These are phyloP conservation scores for Bilobella aurantiaca DNA, from an alignment of 1,140 invertebrate genomes.

Conservation along the genomic window DNA sequence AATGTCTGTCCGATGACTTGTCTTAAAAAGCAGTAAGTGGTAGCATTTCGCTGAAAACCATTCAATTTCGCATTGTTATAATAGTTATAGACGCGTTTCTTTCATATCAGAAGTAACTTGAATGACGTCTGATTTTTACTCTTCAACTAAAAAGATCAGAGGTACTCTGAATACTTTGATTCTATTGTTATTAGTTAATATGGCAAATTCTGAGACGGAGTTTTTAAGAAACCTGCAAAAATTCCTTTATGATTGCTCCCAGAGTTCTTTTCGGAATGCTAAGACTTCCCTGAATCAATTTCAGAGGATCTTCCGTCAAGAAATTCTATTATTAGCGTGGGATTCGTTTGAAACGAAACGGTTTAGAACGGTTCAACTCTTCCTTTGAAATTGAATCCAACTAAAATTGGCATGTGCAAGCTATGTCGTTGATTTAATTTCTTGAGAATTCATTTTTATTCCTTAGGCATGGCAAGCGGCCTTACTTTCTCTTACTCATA, in stretches of 20 bases:
- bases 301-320: background rate
- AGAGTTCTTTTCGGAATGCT: too few species aligned
- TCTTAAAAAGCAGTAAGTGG: constrained; percentile 97
- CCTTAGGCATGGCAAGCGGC: constrained; percentile 81
- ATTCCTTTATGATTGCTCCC: too few species aligned
- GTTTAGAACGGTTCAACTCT: background rate
- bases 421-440: constrained; percentile 21
- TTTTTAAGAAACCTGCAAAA: too few species aligned
- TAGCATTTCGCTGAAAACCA: background rate
- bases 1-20: constrained; percentile 97
- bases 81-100: too few species aligned
- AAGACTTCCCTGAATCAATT: too few species aligned
- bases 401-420: constrained; percentile 2
- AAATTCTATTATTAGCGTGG: background rate
- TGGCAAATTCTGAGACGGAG: too few species aligned
- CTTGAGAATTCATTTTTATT: constrained; percentile 17
- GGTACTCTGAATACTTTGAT: too few species aligned
- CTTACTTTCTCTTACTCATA: constrained; percentile 82
- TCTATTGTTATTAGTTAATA: too few species aligned
- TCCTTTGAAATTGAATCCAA: background rate
- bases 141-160: too few species aligned
- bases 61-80: background rate
- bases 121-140: too few species aligned
- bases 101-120: too few species aligned
- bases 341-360: too few species aligned